These are phyloP conservation scores for Ciconia maguari DNA, from an alignment of 2,113 vertebrate genomes.

Conservation along the genomic window DNA sequence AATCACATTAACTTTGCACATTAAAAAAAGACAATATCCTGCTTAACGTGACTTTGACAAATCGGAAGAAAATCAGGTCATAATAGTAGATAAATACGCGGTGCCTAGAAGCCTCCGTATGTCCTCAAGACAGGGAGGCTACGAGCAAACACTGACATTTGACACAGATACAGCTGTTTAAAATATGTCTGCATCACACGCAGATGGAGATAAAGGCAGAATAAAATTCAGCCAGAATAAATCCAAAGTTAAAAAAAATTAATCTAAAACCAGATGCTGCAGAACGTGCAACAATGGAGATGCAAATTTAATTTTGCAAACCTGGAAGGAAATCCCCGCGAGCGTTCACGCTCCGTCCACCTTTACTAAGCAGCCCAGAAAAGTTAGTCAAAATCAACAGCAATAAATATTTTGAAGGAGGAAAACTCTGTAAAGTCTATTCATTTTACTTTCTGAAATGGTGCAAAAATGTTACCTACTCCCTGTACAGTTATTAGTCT, in stretches of 20 bases:
- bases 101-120: slow-evolving; percentile 31
- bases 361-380: background rate
- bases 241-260: slow-evolving; percentile 28
- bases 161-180: slow-evolving; percentile 73
- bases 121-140: slow-evolving; percentile 63
- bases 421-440: slow-evolving; percentile 66
- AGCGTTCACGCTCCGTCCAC: background rate
- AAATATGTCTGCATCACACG: slow-evolving; percentile 75
- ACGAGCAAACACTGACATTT: slow-evolving; percentile 64
- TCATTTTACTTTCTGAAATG: slow-evolving; percentile 70
- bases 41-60: background rate
- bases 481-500: slow-evolving; percentile 83
- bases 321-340: background rate
- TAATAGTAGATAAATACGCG: slow-evolving; percentile 41
- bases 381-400: slow-evolving; percentile 13
- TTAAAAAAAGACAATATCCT: background rate
- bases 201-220: slow-evolving; percentile 67
- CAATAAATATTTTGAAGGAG: slow-evolving; percentile 55
- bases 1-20: background rate
- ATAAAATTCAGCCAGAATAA: slow-evolving; percentile 38
- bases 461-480: slow-evolving; percentile 82
- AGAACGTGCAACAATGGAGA: slow-evolving; percentile 10
- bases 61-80: slow-evolving; percentile 37
- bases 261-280: slow-evolving; percentile 59
- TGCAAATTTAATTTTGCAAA: slow-evolving; percentile 21